These are phyloP conservation scores for Oligia latruncula DNA, from an alignment of 2,888 invertebrate genomes.

Conservation along the genomic window DNA sequence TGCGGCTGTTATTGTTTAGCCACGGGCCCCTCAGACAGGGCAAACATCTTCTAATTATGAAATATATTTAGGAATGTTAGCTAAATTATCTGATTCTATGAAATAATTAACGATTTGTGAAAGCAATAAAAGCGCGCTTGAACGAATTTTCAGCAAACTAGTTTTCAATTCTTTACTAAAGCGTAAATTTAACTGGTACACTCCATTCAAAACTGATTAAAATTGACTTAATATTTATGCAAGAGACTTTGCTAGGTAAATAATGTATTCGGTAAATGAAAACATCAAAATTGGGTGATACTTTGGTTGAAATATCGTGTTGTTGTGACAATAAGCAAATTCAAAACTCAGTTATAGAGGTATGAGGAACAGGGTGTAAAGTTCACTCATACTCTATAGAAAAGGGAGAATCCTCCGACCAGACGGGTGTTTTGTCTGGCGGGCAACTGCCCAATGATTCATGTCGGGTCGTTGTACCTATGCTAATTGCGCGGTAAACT, in stretches of 20 bases:
- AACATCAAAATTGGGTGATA: background rate
- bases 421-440: too few species aligned
- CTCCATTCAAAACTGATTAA: background rate
- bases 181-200: background rate
- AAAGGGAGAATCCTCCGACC: too few species aligned
- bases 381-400: too few species aligned
- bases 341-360: background rate
- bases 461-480: too few species aligned
- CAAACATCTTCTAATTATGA: too few species aligned
- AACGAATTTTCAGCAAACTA: conserved; percentile 10
- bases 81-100: background rate
- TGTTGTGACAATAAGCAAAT: background rate
- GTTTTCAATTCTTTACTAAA: background rate
- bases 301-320: background rate
- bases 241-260: background rate
- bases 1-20: too few species aligned
- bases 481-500: too few species aligned
- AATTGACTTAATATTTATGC: background rate
- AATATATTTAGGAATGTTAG: background rate
- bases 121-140: conserved; percentile 3
- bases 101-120: conserved; percentile 9
- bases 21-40: too few species aligned
- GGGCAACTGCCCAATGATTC: too few species aligned
- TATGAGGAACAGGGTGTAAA: too few species aligned
- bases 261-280: background rate